Evolutionary conservation across 2,113 vertebrate genomes (phyloP).

Genomic region (Oceanites oceanicus): DNA sequence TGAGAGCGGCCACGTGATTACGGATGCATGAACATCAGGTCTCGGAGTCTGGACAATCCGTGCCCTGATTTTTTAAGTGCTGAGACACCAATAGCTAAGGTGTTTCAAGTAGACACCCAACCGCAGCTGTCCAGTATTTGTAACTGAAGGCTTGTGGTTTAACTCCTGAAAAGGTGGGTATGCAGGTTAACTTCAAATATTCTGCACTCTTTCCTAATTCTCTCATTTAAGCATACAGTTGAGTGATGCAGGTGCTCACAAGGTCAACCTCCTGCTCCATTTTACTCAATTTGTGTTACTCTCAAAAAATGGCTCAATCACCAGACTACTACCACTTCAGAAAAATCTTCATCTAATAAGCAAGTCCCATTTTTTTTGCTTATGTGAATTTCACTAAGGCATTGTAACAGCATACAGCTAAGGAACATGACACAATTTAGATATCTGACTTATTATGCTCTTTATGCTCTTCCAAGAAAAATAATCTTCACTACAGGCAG

Average conservation of each 20-base stretch:
- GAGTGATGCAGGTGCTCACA: not conserved
- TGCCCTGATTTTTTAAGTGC: not conserved
- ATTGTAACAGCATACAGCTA: not conserved
- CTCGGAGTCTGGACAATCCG: not conserved
- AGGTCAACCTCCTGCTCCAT: not conserved
- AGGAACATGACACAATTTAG: not conserved
- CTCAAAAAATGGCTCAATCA: not conserved
- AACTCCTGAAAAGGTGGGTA: not conserved
- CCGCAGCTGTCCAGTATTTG: not conserved
- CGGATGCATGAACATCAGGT: rapidly evolving
- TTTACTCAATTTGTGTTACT: not conserved
- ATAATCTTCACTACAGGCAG: not conserved
- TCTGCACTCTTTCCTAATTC: not conserved
- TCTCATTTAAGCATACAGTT: not conserved
- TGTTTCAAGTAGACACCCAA: not conserved
- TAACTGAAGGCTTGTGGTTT: not conserved
- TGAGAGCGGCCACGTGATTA: not conserved
- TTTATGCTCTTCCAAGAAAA: not conserved
- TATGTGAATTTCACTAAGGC: not conserved
- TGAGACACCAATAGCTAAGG: not conserved
- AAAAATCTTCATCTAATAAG: not conserved
- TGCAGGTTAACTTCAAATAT: not conserved
- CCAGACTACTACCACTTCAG: not conserved
- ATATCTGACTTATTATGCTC: not conserved
- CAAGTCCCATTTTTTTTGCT: not conserved